Evolutionary conservation across 1,140 invertebrate genomes (phyloP), one percentile per base, ranked within the genome.

Genomic region (Onthophagus taurus): DNA sequence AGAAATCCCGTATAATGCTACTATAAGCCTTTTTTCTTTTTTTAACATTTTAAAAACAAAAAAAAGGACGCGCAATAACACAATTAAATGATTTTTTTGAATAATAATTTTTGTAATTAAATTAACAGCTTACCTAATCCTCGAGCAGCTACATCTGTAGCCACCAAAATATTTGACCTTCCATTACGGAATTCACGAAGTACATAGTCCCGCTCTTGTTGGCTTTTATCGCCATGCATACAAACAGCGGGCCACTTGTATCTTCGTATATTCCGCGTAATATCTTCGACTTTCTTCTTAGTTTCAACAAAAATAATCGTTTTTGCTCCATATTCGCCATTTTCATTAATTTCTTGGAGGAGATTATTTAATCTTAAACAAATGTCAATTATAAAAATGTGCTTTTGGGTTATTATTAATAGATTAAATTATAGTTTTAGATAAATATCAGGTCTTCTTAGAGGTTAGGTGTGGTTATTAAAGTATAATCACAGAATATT

Each of bases 161-260:
- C 96, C 52, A 98, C 86, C 50, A 98, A 71, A 66, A 99, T 94
- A 39, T 85, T 87, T 41, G 83, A 82, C 64, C 81, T 82, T 49
- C 91, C 92, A 57, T 77, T 78, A 54, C 91, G 81, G 72, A 99
- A 99, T 66, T 97, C 92, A 70, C 81, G 80, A 38, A 97, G 72
- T 45, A 95, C 90, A 77, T 89, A 91, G 71, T 98, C 93, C 66
- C 94, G 74, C 67, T 97, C 92, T 64, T 85, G 85, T 64, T 98
- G 94, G 36, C 88, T 89, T 70, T 98, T 98, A 63, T 98, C 93
- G 48, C 93, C 93, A 64, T 97, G 93, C 77, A 97, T 97, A 66
- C 88, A 83, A 57, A 93, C 80, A 43, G 89, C 82, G 50, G 87
- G 78, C 87, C 88, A 89, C 1, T 92, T 91, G 66, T 87, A 89